Evolutionary conservation across 2,888 invertebrate species (phyloP).

Genomic region (Euclidia mi): DNA sequence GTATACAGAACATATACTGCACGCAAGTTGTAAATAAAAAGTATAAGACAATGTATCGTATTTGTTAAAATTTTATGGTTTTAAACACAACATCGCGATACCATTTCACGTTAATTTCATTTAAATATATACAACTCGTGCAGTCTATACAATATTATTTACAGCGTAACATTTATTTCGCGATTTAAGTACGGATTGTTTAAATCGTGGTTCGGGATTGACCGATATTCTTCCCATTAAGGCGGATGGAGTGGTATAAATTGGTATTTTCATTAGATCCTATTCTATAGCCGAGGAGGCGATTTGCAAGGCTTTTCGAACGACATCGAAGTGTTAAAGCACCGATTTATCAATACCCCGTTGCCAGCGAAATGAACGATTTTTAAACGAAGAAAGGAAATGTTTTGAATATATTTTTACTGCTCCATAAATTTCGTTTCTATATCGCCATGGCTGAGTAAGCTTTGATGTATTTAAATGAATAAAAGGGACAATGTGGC

Average conservation of each 20-base stretch:
- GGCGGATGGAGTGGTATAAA: constrained; percentile 58
- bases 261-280: constrained; percentile 60
- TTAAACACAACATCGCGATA: no score
- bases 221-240: constrained; percentile 62
- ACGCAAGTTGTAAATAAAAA: no score
- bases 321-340: constrained; percentile 25
- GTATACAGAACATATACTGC: no score
- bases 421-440: constrained; percentile 11
- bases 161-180: background rate
- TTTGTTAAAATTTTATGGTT: no score
- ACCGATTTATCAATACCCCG: constrained; percentile 22
- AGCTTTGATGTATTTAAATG: no score
- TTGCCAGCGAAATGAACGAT: constrained; percentile 11
- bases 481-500: no score
- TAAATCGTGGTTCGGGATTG: constrained; percentile 50
- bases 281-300: constrained; percentile 32
- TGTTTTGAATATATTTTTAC: constrained; percentile 6
- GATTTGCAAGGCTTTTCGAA: constrained; percentile 38
- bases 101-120: no score
- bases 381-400: constrained; percentile 10
- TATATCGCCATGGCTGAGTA: background rate
- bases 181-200: constrained; percentile 42
- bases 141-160: background rate
- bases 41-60: no score
- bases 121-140: no score